Conservation (phyloP, 2,888 invertebrate species). For the Lithodes maja region DNA sequence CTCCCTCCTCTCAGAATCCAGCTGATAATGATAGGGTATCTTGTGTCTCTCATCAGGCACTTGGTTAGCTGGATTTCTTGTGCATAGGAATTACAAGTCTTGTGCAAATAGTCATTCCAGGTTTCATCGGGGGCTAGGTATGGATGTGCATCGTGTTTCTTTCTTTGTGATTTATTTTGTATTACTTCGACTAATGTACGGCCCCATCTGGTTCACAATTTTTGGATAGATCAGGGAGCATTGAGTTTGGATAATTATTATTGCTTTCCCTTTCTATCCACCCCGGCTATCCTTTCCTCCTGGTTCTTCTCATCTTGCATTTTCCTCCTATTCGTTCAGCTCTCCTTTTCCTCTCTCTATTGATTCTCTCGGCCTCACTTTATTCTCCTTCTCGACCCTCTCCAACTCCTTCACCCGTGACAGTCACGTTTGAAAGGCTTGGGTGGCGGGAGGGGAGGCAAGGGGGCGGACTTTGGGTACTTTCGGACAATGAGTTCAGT, state of each 20-base stretch:
- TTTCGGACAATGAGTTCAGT: not conserved
- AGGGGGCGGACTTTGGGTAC: not conserved
- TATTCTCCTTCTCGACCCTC: slow-evolving; percentile 24
- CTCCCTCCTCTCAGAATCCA: no score
- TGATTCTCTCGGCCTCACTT: no score
- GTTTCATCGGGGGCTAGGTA: slow-evolving; percentile 4
- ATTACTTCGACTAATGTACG: slow-evolving; percentile 3
- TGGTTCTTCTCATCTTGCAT: not conserved
- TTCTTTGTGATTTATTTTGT: slow-evolving; percentile 7
- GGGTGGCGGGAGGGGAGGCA: not conserved
- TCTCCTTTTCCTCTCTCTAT: not conserved
- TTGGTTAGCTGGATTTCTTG: not conserved
- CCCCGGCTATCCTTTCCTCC: not conserved
- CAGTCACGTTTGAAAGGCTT: slow-evolving; percentile 25
- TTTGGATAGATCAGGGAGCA: not conserved
- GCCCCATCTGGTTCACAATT: not conserved
- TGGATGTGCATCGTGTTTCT: not conserved
- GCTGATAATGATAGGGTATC: not conserved
- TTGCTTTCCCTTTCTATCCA: not conserved
- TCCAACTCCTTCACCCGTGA: slow-evolving; percentile 19
- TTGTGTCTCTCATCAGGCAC: not conserved
- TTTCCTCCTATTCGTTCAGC: not conserved
- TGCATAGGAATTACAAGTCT: not conserved
- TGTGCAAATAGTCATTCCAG: slow-evolving; percentile 17
- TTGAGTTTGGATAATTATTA: not conserved